Base-by-base conservation (phyloP, 2,888 invertebrate genomes). In the Eucera pruinosa region DNA sequence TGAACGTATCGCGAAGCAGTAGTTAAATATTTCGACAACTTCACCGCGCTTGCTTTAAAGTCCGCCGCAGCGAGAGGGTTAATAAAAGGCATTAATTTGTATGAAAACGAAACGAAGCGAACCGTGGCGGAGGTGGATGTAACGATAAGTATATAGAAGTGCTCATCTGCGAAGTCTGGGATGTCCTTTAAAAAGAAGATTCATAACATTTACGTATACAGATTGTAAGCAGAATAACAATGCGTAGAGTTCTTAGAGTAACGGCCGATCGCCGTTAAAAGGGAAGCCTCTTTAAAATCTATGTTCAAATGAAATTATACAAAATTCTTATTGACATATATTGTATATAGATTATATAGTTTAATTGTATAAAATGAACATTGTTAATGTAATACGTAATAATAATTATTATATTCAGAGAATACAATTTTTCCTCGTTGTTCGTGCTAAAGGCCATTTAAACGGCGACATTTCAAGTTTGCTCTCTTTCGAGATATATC, bases 281-380 rank as follows among this genome's bases (percentile, higher is more conserved):
- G 50, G 61, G 55, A 52, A 67, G 48, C 65, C 71, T 73, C 62
- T 69, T 76, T 66, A 69, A n/a, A 81, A 64, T 76, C 66, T 77
- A 65, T 57, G 75, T 80, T 78, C 62, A 77, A 36, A 75, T n/a
- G 45, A 71, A 71, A 71, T 78, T 54, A 72, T 68, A 72, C 70
- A 73, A 83, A 64, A 77, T 81, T 85, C 83, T 58, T 81, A 86
- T 81, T 77, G 48, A 57, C 25, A 75, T 67, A 81, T 82, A 86
- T 72, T 87, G 86, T 87, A 87, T 78, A 87, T 87, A 87, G 78
- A 75, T 86, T 85, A 83, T n/a, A n/a, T n/a, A n/a, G n/a, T n/a
- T 45, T 76, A 81, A 87, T 82, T 85, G 85, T 82, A 86, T 85
- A 86, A 84, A n/a, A 84, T 78, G 68, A 82, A 86, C 64, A n/a